These are phyloP conservation scores for Ephestia elutella DNA, from an alignment of 1,140 invertebrate genomes.

Conservation along the genomic window DNA sequence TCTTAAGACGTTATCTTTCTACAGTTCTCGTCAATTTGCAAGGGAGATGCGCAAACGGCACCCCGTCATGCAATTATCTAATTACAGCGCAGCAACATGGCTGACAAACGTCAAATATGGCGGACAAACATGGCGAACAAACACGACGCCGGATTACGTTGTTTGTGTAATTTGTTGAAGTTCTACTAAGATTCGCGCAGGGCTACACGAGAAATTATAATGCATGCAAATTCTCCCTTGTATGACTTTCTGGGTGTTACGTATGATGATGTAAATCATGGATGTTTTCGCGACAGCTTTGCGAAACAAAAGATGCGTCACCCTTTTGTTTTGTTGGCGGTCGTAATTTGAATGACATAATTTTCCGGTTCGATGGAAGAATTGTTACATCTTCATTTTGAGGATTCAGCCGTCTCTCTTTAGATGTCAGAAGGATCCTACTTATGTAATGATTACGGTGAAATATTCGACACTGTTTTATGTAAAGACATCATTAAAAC, in stretches of 20 bases:
- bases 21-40: background rate
- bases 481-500: no score
- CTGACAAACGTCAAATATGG: constrained; percentile 31
- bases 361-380: background rate
- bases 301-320: background rate
- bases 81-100: constrained; percentile 41
- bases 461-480: no score
- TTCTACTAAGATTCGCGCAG: constrained; percentile 29
- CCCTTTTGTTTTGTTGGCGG: background rate
- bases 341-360: background rate
- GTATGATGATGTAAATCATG: constrained; percentile 9
- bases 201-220: constrained; percentile 25
- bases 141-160: constrained; percentile 43
- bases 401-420: background rate
- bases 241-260: constrained; percentile 10
- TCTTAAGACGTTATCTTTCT: background rate
- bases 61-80: constrained; percentile 60
- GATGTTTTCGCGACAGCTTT: constrained; percentile 2
- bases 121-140: constrained; percentile 43
- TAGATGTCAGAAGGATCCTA: no score
- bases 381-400: background rate
- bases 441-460: no score
- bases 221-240: constrained; percentile 29
- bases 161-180: constrained; percentile 58
- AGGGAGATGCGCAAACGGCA: constrained; percentile 35